A percentile compares a stretch with the other conserved stretches of the same genome.
Conservation (phyloP, 1,140 invertebrate species). For the Eriosoma lanigerum region DNA sequence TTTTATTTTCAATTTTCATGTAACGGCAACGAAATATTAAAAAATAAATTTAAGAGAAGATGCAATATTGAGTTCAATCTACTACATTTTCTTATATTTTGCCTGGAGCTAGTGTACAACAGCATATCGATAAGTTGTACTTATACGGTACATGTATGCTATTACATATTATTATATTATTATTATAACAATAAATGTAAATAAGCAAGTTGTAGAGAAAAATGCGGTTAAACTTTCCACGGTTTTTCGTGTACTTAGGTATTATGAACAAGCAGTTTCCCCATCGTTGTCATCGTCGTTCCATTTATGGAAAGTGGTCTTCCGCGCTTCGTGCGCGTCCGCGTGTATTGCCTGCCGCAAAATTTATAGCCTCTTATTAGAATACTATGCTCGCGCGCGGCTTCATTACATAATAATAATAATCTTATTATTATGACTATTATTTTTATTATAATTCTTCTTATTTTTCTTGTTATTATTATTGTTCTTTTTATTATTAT, state of each 20-base stretch:
- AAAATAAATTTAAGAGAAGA: too few relatives aligned
- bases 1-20: too few relatives aligned
- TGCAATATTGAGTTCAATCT: too few relatives aligned
- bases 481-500: too few relatives aligned
- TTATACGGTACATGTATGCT: neutral
- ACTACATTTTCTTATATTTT: too few relatives aligned
- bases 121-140: neutral
- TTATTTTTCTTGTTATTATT: too few relatives aligned
- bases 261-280: neutral
- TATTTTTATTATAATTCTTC: too few relatives aligned
- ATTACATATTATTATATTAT: neutral
- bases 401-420: neutral
- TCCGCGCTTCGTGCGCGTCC: neutral
- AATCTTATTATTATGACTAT: too few relatives aligned
- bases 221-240: slow-evolving; percentile 39
- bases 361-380: slow-evolving; percentile 36
- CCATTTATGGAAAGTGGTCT: slow-evolving; percentile 46
- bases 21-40: too few relatives aligned
- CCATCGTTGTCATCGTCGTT: neutral
- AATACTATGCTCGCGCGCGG: neutral
- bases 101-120: too few relatives aligned
- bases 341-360: slow-evolving; percentile 8
- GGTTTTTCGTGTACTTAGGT: slow-evolving; percentile 26
- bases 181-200: neutral
- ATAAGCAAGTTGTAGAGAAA: neutral